Percentiles rank a stretch among this genome's conserved stretches.
Conservation (phyloP, 53 echinoderm and acorn worm genomes). For the Antedon mediterranea region DNA sequence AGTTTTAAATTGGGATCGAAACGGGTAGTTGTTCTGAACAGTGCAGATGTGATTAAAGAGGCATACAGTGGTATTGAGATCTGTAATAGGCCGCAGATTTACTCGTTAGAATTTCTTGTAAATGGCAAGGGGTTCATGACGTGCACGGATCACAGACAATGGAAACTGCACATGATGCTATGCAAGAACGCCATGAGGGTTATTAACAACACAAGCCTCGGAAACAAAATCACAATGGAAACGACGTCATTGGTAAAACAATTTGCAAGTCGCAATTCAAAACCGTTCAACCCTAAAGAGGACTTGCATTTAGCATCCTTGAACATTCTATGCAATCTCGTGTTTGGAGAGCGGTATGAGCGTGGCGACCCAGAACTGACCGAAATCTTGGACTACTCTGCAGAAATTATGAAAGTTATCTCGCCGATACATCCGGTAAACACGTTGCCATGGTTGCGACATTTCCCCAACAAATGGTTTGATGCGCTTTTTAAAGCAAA, state of each 20-base stretch:
- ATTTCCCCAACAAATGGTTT: constrained; percentile 98
- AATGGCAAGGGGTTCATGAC: constrained; percentile 95
- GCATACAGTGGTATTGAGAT: constrained; percentile 89
- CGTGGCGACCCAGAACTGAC: constrained; percentile 64
- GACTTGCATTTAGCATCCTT: constrained; percentile 83
- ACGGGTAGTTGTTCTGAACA: constrained; percentile 86
- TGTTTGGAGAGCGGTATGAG: constrained; percentile 84
- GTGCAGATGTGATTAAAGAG: constrained; percentile 65
- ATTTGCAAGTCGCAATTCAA: constrained; percentile 37
- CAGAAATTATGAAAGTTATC: constrained; percentile 83
- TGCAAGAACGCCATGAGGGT: constrained; percentile 78
- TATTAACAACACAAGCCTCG: constrained; percentile 61
- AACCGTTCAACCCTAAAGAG: constrained; percentile 74
- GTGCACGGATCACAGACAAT: constrained; percentile 67
- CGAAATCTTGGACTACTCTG: constrained; percentile 84
- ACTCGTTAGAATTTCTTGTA: constrained; percentile 75
- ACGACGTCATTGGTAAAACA: constrained; percentile 52
- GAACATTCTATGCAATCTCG: constrained; percentile 92
- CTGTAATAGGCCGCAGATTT: constrained; percentile 71
- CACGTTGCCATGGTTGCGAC: constrained; percentile 84
- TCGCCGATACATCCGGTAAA: constrained; percentile 95
- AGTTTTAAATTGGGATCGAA: constrained; percentile 94
- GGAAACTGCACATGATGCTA: constrained; percentile 75
- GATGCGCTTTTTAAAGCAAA: constrained; percentile 80
- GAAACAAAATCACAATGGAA: constrained; percentile 71